Evolutionary conservation across 2,888 invertebrate genomes (phyloP), one percentile per base, ranked within the genome.

Genomic region (Lithophane socia): DNA sequence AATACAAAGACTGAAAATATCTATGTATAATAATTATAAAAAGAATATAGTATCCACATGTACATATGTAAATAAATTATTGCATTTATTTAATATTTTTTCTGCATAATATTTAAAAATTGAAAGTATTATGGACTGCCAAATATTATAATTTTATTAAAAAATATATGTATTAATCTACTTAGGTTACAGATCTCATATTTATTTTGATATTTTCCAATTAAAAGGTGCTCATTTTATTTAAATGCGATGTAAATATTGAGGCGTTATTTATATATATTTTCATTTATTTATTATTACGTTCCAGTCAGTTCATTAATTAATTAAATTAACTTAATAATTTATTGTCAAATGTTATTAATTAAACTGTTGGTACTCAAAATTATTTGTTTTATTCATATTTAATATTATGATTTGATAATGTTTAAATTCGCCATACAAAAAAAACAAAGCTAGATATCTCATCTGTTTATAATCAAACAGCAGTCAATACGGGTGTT

Each of bases 341-440:
- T 92, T 90, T 92, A 90, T 92, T 92, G 90, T 88, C 90, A 86
- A 92, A 92, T 93, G 91, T 92, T 93, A 93, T 93, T 90, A 94
- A 94, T 93, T 92, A 90, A 94, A 93, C 93, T 94, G 91, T 94
- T 95, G 94, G 93, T 95, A 94, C 93, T 93, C 92, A 88, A 85
- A 73, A 72, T n/a, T 10, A 16, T 13, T 75, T 12, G 73, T 87
- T 80, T 78, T 70, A 75, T 87, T 84, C 0, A 2, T 37, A 37
- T 5, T 37, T 37, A 37, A 2, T 4, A 29, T 29, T 13, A 21
- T 24, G 5, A 12, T 49, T 58, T 21, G 18, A 3, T 65, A 18
- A 7, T 3, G 12, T 18, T 24, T 49, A 24, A 24, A 16, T 18
- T 24, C 8, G 8, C 8, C 16, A 60, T 29, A 0, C 60, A 2